These are phyloP conservation scores for Sclerurus mexicanus DNA, from an alignment of 2,113 vertebrate species.

Conservation along the genomic window DNA sequence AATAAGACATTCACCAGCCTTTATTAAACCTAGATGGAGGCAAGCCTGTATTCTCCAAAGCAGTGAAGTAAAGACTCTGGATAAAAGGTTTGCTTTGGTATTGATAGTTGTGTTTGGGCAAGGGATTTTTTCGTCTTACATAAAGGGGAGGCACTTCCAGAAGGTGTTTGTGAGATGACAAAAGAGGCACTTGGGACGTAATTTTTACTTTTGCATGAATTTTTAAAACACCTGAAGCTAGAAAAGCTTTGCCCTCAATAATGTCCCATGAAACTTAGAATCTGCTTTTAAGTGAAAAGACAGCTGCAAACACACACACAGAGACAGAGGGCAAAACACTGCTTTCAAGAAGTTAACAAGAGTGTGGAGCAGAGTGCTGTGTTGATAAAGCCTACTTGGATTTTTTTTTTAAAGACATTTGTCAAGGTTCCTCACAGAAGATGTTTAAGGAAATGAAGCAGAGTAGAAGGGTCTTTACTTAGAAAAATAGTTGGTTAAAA, in stretches of 20 bases:
- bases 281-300: neutral
- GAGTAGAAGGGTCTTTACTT: neutral
- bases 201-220: neutral
- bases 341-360: neutral
- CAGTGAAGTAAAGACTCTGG: neutral
- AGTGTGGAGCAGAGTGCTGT: accelerated
- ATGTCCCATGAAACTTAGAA: neutral
- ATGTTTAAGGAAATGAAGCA: neutral
- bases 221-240: neutral
- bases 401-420: neutral
- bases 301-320: neutral
- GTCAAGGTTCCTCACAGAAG: neutral
- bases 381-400: neutral
- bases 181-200: neutral
- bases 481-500: neutral
- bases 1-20: neutral
- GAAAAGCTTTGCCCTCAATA: neutral
- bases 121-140: neutral
- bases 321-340: neutral
- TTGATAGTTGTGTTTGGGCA: neutral
- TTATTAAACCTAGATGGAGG: neutral
- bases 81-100: neutral
- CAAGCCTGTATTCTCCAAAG: neutral
- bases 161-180: neutral
- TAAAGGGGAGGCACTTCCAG: neutral